phyloP scores from a whole-genome alignment of 2,888 invertebrate species.

The Heliconius aoede region DNA sequence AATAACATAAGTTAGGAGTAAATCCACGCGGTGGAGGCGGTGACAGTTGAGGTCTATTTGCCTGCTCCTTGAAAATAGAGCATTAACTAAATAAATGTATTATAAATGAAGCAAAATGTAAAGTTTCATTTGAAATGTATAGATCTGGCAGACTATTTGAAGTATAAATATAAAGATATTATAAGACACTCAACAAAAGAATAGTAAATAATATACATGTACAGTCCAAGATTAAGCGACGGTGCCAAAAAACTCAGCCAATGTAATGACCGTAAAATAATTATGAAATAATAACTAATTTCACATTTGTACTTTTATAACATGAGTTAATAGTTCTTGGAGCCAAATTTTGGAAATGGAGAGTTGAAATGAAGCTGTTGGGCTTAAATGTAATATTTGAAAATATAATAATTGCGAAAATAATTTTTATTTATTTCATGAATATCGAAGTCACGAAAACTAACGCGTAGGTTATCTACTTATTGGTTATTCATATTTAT shows the following conservation, averaged over 20 bases:
- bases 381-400: too few species aligned
- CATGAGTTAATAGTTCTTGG: slow-evolving; percentile 18
- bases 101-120: background rate
- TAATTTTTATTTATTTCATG: too few species aligned
- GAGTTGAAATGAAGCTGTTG: background rate
- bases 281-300: slow-evolving; percentile 33
- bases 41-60: too few species aligned
- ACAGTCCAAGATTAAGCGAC: slow-evolving; percentile 20
- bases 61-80: too few species aligned
- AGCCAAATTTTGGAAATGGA: slow-evolving; percentile 14
- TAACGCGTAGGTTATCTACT: too few species aligned
- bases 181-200: slow-evolving; percentile 1
- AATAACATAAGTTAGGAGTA: too few species aligned
- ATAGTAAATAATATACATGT: background rate
- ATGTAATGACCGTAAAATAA: slow-evolving; percentile 32
- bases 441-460: too few species aligned
- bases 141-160: slow-evolving; percentile 13
- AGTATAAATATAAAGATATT: background rate
- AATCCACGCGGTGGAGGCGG: too few species aligned
- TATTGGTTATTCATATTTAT: background rate
- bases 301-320: slow-evolving; percentile 22
- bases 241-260: slow-evolving; percentile 31
- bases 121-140: background rate
- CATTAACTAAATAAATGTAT: background rate
- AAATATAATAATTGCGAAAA: too few species aligned